These are phyloP conservation scores for Piprites chloris DNA, from an alignment of 2,113 vertebrate genomes.

Conservation along the genomic window DNA sequence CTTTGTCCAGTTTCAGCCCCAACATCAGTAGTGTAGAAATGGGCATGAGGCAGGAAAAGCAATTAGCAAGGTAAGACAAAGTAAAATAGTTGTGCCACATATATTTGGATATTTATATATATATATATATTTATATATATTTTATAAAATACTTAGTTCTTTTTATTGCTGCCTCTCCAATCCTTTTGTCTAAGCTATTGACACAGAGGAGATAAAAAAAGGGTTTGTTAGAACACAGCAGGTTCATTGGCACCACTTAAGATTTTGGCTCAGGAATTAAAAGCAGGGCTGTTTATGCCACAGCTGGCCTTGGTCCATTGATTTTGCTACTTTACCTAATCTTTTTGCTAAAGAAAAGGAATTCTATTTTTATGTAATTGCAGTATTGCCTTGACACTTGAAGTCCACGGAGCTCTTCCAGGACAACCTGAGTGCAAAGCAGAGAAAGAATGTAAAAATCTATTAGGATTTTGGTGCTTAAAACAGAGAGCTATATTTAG, in stretches of 20 bases:
- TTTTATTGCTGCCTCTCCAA: background rate
- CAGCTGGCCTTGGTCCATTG: background rate
- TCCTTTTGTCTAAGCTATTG: background rate
- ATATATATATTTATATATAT: background rate
- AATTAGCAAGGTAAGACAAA: background rate
- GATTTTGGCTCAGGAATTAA: background rate
- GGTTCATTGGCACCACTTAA: background rate
- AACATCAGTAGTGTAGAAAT: background rate
- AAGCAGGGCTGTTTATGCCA: background rate
- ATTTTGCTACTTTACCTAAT: background rate
- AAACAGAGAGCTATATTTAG: background rate
- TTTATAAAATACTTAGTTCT: background rate
- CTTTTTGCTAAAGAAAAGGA: constrained; percentile 13
- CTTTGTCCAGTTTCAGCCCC: background rate
- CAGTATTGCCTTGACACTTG: background rate
- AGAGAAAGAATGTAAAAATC: background rate
- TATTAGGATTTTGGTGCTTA: background rate
- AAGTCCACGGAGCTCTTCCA: background rate
- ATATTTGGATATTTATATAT: background rate
- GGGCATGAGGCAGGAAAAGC: background rate
- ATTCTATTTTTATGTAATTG: background rate
- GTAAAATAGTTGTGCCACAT: background rate
- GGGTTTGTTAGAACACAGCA: background rate
- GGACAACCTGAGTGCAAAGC: background rate
- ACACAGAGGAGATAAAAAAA: background rate